A percentile compares a stretch with the other conserved stretches of the same genome.
Conservation (phyloP, 2,113 vertebrate genomes). For the Taxidea taxus region DNA sequence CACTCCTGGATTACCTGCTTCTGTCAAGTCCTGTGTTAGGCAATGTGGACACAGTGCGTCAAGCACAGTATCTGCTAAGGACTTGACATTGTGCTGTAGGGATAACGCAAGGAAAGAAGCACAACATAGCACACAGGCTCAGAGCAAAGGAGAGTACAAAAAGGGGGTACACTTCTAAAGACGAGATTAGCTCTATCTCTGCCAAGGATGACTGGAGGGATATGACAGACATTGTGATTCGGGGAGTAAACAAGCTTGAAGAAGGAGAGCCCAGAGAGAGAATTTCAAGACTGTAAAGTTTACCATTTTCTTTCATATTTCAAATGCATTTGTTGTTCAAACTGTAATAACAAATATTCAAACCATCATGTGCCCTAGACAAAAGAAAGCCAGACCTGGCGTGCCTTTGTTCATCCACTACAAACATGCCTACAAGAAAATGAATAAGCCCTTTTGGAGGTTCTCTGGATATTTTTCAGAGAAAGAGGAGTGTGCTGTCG, state of each 20-base stretch:
- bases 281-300: not conserved
- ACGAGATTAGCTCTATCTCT: not conserved
- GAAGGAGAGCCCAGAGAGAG: not conserved
- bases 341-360: not conserved
- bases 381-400: not conserved
- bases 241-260: not conserved
- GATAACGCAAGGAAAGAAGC: not conserved
- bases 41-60: not conserved
- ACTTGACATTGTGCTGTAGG: not conserved
- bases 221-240: not conserved
- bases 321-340: not conserved
- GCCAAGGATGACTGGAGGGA: not conserved
- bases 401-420: not conserved
- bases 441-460: not conserved
- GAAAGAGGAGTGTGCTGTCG: not conserved
- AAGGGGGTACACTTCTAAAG: not conserved
- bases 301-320: slow-evolving; percentile 5
- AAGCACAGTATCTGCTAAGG: not conserved
- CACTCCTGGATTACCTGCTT: not conserved
- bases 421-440: not conserved
- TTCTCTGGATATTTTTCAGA: not conserved
- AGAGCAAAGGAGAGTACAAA: not conserved
- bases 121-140: not conserved
- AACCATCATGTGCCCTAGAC: not conserved
- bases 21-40: not conserved